Conservation (phyloP, 2,797 vertebrate species). For the Saxicola maurus region DNA sequence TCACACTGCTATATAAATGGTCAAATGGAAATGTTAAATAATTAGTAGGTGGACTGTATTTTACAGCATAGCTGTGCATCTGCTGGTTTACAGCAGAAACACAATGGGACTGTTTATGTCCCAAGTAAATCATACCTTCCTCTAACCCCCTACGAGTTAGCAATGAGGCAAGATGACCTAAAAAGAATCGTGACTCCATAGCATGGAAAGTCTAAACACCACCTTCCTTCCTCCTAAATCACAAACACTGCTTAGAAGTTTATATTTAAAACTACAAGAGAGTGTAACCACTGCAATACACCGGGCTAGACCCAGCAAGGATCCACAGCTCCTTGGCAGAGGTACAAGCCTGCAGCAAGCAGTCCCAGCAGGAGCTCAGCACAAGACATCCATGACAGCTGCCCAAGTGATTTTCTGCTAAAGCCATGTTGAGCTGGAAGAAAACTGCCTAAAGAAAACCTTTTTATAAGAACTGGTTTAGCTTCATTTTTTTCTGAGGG, state of each 20-base stretch:
- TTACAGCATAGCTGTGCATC: not conserved
- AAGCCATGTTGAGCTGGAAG: not conserved
- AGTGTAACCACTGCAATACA: not conserved
- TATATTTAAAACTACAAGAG: not conserved
- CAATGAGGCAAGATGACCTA: not conserved
- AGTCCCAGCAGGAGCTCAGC: not conserved
- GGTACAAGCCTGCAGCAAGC: not conserved
- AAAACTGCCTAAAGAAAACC: not conserved
- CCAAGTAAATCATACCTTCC: not conserved
- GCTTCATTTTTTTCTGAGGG: not conserved
- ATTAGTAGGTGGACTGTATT: not conserved
- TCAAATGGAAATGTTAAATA: not conserved
- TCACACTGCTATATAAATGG: not conserved
- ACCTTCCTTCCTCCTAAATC: slow-evolving; percentile 42
- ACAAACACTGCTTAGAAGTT: not conserved
- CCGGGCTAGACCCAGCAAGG: not conserved
- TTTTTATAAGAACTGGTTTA: not conserved
- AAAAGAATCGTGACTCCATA: not conserved
- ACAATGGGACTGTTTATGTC: not conserved
- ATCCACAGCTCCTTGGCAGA: not conserved
- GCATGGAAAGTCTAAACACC: slow-evolving; percentile 27
- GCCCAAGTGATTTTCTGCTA: not conserved
- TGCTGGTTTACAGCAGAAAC: not conserved
- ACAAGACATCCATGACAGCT: not conserved
- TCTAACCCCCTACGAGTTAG: not conserved